These are phyloP conservation scores for Drosophila kokeensis DNA, from an alignment of 2,888 invertebrate species.

Conservation along the genomic window DNA sequence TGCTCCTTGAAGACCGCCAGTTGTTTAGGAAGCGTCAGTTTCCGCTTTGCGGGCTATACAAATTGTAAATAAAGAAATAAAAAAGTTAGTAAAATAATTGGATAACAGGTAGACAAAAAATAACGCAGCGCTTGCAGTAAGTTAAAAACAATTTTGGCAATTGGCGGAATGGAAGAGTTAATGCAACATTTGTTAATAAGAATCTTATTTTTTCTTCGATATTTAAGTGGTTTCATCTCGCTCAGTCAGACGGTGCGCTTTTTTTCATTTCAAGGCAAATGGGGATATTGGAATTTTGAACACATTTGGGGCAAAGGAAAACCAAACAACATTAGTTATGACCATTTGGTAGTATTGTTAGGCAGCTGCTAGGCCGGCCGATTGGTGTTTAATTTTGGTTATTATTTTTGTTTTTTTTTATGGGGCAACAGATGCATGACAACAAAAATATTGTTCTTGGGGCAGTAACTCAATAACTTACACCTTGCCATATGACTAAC, in stretches of 20 bases:
- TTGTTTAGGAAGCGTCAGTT: conserved; percentile 35
- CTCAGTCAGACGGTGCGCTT: not conserved
- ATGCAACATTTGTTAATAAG: not conserved
- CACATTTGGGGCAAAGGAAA: not conserved
- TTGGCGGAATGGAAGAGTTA: not conserved
- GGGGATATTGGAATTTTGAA: not conserved
- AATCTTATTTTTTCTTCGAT: not conserved
- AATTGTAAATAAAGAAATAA: not conserved
- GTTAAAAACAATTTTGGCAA: conserved; percentile 7
- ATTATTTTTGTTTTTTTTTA: not conserved
- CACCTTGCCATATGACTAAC: conserved; percentile 49
- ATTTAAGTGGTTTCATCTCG: not conserved
- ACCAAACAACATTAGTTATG: not conserved
- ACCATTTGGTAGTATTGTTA: conserved; percentile 7
- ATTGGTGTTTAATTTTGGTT: conserved; percentile 6
- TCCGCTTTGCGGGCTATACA: conserved; percentile 42
- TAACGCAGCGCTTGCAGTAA: conserved; percentile 17
- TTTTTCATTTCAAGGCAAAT: not conserved
- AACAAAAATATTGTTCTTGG: conserved; percentile 12
- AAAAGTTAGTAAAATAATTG: not conserved
- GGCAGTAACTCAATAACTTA: conserved; percentile 54
- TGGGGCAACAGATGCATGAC: conserved; percentile 6
- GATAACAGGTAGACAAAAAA: conserved; percentile 4
- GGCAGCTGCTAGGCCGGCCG: conserved; percentile 1
- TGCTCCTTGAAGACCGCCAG: conserved; percentile 41